A percentile compares a stretch with the other conserved stretches of the same genome.
phyloP scores from a whole-genome alignment of 2,888 invertebrate genomes.

The Mythimna lalbum region DNA sequence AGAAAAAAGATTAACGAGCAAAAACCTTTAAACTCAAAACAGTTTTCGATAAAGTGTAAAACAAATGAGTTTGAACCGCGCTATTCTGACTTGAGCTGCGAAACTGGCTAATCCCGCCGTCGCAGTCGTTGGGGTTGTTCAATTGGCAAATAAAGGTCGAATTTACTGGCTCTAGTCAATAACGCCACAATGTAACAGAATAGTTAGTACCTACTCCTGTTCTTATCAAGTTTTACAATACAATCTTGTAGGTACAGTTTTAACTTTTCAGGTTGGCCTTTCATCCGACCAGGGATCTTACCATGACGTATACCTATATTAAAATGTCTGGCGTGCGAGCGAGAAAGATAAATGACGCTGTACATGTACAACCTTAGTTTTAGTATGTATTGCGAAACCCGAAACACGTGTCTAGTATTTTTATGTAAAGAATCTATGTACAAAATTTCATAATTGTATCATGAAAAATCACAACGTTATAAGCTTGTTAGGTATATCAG shows the following conservation, averaged over 20 bases:
- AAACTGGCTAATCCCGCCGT: slow-evolving; percentile 22
- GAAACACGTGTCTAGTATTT: too few relatives aligned
- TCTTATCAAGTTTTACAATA: neutral
- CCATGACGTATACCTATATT: too few relatives aligned
- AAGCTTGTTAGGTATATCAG: too few relatives aligned
- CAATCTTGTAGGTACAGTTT: slow-evolving; percentile 4
- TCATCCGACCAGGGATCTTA: neutral
- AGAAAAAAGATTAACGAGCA: neutral
- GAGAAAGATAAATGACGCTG: too few relatives aligned
- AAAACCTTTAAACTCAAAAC: slow-evolving; percentile 1
- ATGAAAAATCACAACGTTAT: too few relatives aligned
- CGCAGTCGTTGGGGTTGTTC: slow-evolving; percentile 12
- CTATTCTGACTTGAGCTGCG: slow-evolving; percentile 22
- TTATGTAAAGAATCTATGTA: too few relatives aligned
- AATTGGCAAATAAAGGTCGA: slow-evolving; percentile 35
- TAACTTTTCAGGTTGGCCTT: slow-evolving; percentile 3
- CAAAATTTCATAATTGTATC: too few relatives aligned
- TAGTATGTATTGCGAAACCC: too few relatives aligned
- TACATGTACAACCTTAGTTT: too few relatives aligned
- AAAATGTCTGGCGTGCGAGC: too few relatives aligned
- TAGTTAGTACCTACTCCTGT: neutral
- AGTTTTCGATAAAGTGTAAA: slow-evolving; percentile 20
- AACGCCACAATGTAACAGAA: slow-evolving; percentile 25
- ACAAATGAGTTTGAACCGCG: slow-evolving; percentile 5
- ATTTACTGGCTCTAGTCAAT: slow-evolving; percentile 20